These are phyloP conservation scores for Gymnocypris eckloni DNA, from an alignment of 2,797 vertebrate species.

Conservation along the genomic window DNA sequence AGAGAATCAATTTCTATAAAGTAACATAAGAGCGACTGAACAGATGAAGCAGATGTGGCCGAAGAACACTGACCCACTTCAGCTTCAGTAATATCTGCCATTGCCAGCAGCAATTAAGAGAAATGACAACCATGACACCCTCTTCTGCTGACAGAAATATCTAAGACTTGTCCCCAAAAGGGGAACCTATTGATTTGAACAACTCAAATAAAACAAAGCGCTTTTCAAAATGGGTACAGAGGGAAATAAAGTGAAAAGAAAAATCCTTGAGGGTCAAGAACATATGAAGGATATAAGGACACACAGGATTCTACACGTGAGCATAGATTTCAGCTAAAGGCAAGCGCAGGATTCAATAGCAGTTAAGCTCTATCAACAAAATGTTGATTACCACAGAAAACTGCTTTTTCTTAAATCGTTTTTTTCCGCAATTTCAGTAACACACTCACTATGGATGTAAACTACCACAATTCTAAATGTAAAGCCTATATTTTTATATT, in stretches of 20 bases:
- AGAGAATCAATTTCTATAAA: no score
- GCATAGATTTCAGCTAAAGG: neutral
- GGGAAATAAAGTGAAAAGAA: slow-evolving; percentile 42
- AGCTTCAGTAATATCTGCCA: slow-evolving; percentile 73
- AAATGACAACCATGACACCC: slow-evolving; percentile 80
- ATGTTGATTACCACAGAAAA: neutral
- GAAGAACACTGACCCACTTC: slow-evolving; percentile 75
- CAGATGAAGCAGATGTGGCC: slow-evolving; percentile 45
- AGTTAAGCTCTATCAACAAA: neutral
- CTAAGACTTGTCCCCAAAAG: slow-evolving; percentile 57
- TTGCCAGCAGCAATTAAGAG: slow-evolving; percentile 81
- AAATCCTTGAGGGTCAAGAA: slow-evolving; percentile 54
- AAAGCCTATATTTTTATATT: neutral
- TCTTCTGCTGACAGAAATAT: slow-evolving; percentile 75
- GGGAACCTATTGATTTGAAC: slow-evolving; percentile 78
- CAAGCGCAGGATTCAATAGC: neutral
- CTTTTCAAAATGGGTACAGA: slow-evolving; percentile 56
- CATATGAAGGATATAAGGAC: slow-evolving; percentile 34
- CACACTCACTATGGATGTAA: neutral
- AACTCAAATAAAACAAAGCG: slow-evolving; percentile 71
- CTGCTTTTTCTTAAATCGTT: neutral
- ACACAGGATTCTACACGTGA: slow-evolving; percentile 1
- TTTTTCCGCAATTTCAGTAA: neutral
- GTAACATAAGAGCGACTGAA: neutral
- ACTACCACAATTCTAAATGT: neutral